phyloP scores from a whole-genome alignment of 1,140 invertebrate species.

The Phymorhynchus buccinoides region DNA sequence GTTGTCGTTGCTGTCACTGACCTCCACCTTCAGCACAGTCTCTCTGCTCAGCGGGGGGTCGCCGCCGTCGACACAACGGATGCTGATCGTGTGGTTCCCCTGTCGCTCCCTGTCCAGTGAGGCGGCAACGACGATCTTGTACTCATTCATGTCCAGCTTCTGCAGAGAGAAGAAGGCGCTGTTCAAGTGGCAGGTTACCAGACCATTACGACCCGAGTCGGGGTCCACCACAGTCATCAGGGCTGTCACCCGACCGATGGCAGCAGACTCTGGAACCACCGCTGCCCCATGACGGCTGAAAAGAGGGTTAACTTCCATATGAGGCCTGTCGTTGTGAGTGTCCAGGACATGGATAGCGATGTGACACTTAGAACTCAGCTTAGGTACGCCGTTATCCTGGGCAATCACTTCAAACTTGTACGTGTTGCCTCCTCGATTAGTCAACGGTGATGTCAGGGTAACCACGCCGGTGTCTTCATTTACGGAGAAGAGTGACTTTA shows the following conservation, averaged over 20 bases:
- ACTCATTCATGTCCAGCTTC: constrained; percentile 44
- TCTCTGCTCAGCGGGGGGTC: constrained; percentile 38
- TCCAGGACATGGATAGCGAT: constrained; percentile 46
- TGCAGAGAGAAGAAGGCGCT: constrained; percentile 42
- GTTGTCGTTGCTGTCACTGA: constrained; percentile 58
- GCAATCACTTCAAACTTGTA: constrained; percentile 63
- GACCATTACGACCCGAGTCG: constrained; percentile 54
- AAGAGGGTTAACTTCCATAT: constrained; percentile 41
- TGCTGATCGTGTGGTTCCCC: constrained; percentile 40
- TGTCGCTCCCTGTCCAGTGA: constrained; percentile 49
- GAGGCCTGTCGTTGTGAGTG: constrained; percentile 46
- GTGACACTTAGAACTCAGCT: constrained; percentile 49
- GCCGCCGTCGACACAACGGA: constrained; percentile 53
- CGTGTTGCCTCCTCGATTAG: constrained; percentile 51
- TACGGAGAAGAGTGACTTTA: constrained; percentile 75
- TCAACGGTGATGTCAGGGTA: constrained; percentile 50
- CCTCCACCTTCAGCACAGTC: constrained; percentile 40
- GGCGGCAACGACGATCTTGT: constrained; percentile 47
- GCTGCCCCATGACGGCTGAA: constrained; percentile 29
- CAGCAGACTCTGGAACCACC: constrained; percentile 48
- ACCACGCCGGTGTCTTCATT: constrained; percentile 53
- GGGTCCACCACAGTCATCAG: constrained; percentile 52
- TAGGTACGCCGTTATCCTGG: constrained; percentile 55
- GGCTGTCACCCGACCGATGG: constrained; percentile 48
- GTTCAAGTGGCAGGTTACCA: constrained; percentile 46